A percentile compares a stretch with the other conserved stretches of the same genome.
These are phyloP conservation scores for Mylabris phalerata DNA, from an alignment of 1,140 invertebrate genomes.

Conservation along the genomic window DNA sequence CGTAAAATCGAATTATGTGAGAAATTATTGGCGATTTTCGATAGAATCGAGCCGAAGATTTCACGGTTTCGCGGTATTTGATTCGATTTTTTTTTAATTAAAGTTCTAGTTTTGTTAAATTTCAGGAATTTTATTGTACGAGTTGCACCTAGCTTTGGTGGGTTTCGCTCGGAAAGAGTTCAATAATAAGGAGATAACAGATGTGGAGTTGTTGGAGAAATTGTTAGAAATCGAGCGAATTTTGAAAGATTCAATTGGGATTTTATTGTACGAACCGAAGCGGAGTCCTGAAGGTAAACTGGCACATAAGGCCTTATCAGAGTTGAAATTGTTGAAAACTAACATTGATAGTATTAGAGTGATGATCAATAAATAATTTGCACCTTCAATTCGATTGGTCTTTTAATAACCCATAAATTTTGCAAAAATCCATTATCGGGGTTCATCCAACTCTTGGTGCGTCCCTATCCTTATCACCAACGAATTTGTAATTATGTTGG, in stretches of 20 bases:
- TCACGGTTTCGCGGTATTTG: not conserved
- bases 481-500: too few relatives aligned
- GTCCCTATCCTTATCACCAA: too few relatives aligned
- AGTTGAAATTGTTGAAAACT: constrained; percentile 51
- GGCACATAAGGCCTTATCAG: constrained; percentile 56
- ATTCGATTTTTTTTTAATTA: too few relatives aligned
- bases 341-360: constrained; percentile 25
- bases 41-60: constrained; percentile 59
- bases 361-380: constrained; percentile 3
- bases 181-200: constrained; percentile 48
- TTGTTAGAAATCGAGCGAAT: constrained; percentile 45
- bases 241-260: constrained; percentile 55
- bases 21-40: constrained; percentile 56
- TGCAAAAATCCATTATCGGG: too few relatives aligned
- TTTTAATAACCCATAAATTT: too few relatives aligned
- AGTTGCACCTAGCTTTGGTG: constrained; percentile 60
- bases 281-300: constrained; percentile 65
- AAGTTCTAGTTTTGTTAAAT: not conserved
- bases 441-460: too few relatives aligned
- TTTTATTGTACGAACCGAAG: constrained; percentile 62
- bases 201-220: constrained; percentile 42
- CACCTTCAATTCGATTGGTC: not conserved
- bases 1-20: constrained; percentile 61
- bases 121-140: constrained; percentile 64
- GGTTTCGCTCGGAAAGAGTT: constrained; percentile 57